Evolutionary conservation across 2,888 invertebrate genomes (phyloP).

Genomic region (Sipha maydis): DNA sequence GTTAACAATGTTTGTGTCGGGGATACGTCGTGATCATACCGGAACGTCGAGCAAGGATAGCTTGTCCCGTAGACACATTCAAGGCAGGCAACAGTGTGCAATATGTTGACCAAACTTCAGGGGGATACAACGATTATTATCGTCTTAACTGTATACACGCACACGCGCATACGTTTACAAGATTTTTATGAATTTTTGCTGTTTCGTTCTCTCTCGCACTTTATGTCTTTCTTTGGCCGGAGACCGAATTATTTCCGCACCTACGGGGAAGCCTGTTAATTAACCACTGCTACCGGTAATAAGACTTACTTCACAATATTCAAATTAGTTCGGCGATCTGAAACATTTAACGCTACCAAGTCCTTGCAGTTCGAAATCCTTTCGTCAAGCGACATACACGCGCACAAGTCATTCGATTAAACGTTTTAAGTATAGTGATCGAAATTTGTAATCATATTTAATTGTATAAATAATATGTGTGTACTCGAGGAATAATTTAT

Average conservation of each 20-base stretch:
- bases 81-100: conserved; percentile 43
- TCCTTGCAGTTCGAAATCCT: not conserved
- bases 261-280: no score
- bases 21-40: conserved; percentile 4
- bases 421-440: no score
- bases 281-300: no score
- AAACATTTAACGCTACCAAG: not conserved
- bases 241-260: no score
- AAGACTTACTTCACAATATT: no score
- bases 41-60: conserved; percentile 52
- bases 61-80: conserved; percentile 42
- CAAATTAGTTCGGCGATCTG: no score
- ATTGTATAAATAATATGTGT: not conserved
- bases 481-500: not conserved
- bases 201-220: no score
- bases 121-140: not conserved
- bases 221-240: no score
- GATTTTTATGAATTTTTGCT: no score
- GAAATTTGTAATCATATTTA: no score
- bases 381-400: not conserved
- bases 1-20: not conserved
- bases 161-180: not conserved
- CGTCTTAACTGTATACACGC: not conserved
- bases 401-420: no score
- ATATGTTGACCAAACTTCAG: not conserved